Evolutionary conservation across 2,797 vertebrate genomes (phyloP).

Genomic region (Rhincodon typus): DNA sequence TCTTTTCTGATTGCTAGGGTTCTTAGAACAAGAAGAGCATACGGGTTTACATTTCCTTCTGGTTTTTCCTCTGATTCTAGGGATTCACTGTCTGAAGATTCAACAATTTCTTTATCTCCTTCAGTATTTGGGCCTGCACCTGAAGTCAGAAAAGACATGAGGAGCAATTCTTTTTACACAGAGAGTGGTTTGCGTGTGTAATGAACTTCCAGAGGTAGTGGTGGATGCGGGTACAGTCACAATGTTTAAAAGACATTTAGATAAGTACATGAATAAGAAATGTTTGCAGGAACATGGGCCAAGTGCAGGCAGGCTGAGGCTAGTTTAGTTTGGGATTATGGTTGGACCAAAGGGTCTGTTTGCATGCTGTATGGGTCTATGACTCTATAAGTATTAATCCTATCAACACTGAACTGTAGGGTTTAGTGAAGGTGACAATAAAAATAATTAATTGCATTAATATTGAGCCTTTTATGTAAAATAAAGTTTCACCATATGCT

Average conservation of each 20-base stretch:
- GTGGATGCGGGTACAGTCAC: no score
- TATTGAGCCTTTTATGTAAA: not conserved
- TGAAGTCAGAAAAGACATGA: slow-evolving; percentile 9
- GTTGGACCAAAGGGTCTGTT: no score
- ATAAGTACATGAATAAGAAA: no score
- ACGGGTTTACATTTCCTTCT: slow-evolving; percentile 29
- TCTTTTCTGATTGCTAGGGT: slow-evolving; percentile 29
- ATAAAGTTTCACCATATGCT: not conserved
- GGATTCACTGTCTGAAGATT: slow-evolving; percentile 34
- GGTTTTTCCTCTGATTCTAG: slow-evolving; percentile 31
- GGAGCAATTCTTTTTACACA: no score
- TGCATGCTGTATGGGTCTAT: no score
- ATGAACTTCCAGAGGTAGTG: no score
- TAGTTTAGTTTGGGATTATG: no score
- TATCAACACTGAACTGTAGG: not conserved
- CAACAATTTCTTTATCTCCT: slow-evolving; percentile 41
- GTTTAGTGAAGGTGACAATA: not conserved
- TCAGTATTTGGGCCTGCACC: slow-evolving; percentile 39
- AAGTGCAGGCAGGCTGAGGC: no score
- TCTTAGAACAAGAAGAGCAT: slow-evolving; percentile 41
- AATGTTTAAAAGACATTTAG: no score
- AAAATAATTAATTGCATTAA: no score
- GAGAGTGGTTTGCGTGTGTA: no score
- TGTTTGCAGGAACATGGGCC: no score
- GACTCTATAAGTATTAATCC: not conserved